A percentile compares a stretch with the other conserved stretches of the same genome.
Evolutionary conservation across 2,797 vertebrate genomes (phyloP).

Genomic region (Zonotrichia albicollis): DNA sequence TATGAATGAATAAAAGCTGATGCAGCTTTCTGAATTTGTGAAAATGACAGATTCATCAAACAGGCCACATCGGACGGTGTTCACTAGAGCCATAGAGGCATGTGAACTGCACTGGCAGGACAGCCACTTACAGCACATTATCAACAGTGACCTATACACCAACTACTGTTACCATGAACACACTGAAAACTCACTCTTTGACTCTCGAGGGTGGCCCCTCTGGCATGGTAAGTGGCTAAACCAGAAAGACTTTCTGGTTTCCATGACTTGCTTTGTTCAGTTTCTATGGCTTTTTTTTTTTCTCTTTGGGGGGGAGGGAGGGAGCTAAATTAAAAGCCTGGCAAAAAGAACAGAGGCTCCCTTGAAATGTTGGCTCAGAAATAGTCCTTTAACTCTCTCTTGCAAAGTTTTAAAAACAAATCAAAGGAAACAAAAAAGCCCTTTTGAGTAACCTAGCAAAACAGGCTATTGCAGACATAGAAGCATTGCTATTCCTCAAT

Average conservation of each 20-base stretch:
- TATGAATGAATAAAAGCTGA: conserved; percentile 67
- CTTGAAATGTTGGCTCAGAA: conserved; percentile 62
- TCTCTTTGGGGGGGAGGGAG: not conserved
- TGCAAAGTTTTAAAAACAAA: conserved; percentile 13
- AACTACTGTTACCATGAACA: conserved; percentile 98
- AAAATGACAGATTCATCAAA: conserved; percentile 84
- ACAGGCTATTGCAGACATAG: not conserved
- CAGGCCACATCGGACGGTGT: conserved; percentile 95
- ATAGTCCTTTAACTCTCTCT: conserved; percentile 43
- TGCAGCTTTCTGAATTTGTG: conserved; percentile 73
- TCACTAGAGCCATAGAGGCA: conserved; percentile 96
- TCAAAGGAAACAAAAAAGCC: not conserved
- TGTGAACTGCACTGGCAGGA: conserved; percentile 99
- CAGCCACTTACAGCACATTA: conserved; percentile 96
- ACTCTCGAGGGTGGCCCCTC: conserved; percentile 93
- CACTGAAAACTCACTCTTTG: conserved; percentile 93
- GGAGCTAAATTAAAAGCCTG: conserved; percentile 40
- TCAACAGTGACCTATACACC: conserved; percentile 94
- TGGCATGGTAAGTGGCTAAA: conserved; percentile 92
- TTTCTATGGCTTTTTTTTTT: conserved; percentile 65
- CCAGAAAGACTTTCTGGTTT: conserved; percentile 73
- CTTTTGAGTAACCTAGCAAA: conserved; percentile 6
- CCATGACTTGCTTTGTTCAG: conserved; percentile 77
- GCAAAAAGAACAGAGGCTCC: conserved; percentile 60
- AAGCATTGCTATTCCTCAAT: conserved; percentile 35